These are phyloP conservation scores for Gymnoscelis rufifasciata DNA, from an alignment of 2,888 invertebrate genomes.

Conservation along the genomic window DNA sequence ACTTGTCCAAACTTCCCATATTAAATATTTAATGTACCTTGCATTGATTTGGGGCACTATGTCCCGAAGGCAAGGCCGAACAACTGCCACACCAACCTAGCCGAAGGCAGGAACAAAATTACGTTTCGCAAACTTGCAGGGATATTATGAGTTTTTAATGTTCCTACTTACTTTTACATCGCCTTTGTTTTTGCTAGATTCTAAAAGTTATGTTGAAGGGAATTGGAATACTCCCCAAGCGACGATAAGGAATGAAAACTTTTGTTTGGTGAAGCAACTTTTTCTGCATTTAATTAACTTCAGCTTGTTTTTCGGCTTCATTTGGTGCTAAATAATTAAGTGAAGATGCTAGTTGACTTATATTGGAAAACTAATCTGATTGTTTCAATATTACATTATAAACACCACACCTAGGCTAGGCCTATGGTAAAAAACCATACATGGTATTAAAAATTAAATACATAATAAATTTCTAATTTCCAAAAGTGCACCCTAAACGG, in stretches of 20 bases:
- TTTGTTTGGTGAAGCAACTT: constrained; percentile 2
- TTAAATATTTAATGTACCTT: neutral
- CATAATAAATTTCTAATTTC: too few species aligned
- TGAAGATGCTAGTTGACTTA: too few species aligned
- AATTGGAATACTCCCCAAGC: constrained; percentile 10
- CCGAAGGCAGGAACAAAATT: constrained; percentile 40
- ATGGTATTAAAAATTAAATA: too few species aligned
- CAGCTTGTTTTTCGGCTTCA: neutral
- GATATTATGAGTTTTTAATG: constrained; percentile 33
- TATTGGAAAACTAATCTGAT: too few species aligned
- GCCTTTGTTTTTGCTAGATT: constrained; percentile 26
- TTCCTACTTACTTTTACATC: constrained; percentile 29
- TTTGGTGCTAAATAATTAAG: too few species aligned
- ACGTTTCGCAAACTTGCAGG: constrained; percentile 29
- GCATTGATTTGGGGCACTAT: neutral
- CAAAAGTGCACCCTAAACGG: too few species aligned
- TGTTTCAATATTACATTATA: too few species aligned
- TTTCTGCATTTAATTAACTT: neutral
- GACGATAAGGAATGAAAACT: constrained; percentile 9
- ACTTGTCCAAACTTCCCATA: too few species aligned
- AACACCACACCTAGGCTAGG: too few species aligned
- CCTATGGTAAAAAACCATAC: too few species aligned
- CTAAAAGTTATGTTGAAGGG: constrained; percentile 7
- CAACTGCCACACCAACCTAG: constrained; percentile 23
- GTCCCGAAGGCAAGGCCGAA: constrained; percentile 26